Percentiles rank a stretch among this genome's conserved stretches.
phyloP scores from a whole-genome alignment of 2,797 vertebrate species.

The Pseudomugil gertrudae region DNA sequence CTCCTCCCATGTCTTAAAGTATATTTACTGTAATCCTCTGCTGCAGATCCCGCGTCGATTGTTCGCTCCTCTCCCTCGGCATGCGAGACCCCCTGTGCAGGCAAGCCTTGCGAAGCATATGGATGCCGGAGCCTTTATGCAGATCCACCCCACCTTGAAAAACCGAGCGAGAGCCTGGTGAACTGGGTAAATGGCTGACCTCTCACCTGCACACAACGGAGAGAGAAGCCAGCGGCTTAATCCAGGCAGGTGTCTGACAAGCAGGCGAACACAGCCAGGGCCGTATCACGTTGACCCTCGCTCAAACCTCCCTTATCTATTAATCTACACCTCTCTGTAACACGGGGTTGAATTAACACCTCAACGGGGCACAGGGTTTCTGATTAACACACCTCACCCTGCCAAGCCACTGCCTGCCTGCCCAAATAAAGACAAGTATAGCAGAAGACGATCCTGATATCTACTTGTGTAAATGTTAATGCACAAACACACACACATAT shows the following conservation, averaged over 20 bases:
- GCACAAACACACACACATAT: neutral
- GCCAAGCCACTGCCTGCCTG: conserved; percentile 49
- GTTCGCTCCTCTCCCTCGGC: conserved; percentile 27
- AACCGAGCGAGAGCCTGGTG: conserved; percentile 86
- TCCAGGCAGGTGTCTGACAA: conserved; percentile 98
- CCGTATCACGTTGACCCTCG: conserved; percentile 93
- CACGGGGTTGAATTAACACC: conserved; percentile 94
- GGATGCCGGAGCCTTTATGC: conserved; percentile 88
- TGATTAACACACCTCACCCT: conserved; percentile 93
- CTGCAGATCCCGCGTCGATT: conserved; percentile 53
- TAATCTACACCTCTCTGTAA: conserved; percentile 98
- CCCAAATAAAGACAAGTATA: conserved; percentile 82
- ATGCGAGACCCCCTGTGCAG: conserved; percentile 48
- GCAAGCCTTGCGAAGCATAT: conserved; percentile 83
- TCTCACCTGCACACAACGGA: conserved; percentile 84
- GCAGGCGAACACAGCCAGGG: conserved; percentile 90
- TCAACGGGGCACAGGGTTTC: conserved; percentile 87
- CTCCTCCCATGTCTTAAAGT: conserved; percentile 50
- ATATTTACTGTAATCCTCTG: conserved; percentile 73
- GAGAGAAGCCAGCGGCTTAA: conserved; percentile 90
- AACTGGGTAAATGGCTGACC: conserved; percentile 97
- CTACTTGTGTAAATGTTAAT: neutral
- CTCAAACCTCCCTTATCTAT: conserved; percentile 95
- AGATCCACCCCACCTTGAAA: conserved; percentile 86
- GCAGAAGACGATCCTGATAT: conserved; percentile 3